phyloP scores from a whole-genome alignment of 2,113 vertebrate species.

The Eolophus roseicapilla region DNA sequence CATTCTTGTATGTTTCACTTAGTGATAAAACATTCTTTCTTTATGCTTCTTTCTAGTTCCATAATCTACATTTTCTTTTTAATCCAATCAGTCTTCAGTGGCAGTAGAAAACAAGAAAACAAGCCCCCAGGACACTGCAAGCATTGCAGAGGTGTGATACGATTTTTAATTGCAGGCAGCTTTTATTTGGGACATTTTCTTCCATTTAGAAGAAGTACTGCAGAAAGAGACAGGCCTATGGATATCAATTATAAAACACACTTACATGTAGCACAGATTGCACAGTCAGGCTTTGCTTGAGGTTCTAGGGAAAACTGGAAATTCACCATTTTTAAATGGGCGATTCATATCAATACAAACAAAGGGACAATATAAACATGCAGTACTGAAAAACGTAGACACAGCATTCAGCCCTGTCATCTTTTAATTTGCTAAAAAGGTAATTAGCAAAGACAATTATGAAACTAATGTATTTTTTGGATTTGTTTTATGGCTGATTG shows the following conservation, averaged over 20 bases:
- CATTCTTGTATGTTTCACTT: neutral
- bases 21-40: neutral
- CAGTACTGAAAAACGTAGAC: neutral
- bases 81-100: neutral
- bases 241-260: neutral
- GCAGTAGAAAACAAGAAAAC: neutral
- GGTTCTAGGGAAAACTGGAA: neutral
- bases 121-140: neutral
- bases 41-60: neutral
- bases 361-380: neutral
- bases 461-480: neutral
- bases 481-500: slow-evolving; percentile 17
- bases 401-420: neutral
- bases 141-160: neutral
- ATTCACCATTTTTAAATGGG: neutral
- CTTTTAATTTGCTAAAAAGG: slow-evolving; percentile 19
- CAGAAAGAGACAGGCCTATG: neutral
- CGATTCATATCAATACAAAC: neutral
- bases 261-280: neutral
- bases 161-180: slow-evolving; percentile 2
- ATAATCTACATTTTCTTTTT: neutral
- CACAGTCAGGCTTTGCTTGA: neutral
- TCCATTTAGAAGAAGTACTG: neutral
- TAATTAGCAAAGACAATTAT: slow-evolving; percentile 22
- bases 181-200: neutral